Percentiles rank a stretch among this genome's conserved stretches.
Evolutionary conservation across 2,113 vertebrate species (phyloP).

Genomic region (Ameiurus melas): DNA sequence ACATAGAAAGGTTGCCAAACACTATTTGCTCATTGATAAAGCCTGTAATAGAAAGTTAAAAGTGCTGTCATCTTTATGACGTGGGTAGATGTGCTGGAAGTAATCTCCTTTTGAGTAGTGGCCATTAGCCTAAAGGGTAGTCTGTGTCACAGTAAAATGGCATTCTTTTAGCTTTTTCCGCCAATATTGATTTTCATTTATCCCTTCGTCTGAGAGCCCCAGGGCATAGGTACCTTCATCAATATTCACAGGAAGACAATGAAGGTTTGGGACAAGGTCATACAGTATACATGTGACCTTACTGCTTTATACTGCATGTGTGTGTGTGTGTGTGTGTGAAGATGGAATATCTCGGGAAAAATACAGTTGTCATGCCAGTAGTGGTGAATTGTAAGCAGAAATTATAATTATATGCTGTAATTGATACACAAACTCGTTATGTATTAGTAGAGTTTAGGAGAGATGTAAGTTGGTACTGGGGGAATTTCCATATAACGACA

Average conservation of each 20-base stretch:
- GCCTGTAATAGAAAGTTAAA: not conserved
- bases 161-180: constrained; percentile 38
- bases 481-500: not conserved
- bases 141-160: constrained; percentile 16
- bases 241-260: constrained; percentile 34
- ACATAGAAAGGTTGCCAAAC: not conserved
- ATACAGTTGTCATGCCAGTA: not conserved
- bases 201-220: constrained; percentile 6
- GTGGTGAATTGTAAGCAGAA: not conserved
- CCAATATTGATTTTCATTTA: constrained; percentile 47
- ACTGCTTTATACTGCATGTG: not conserved
- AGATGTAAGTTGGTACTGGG: not conserved
- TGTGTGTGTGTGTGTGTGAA: not conserved
- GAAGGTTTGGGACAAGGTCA: not conserved
- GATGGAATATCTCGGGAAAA: not conserved
- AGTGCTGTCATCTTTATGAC: not conserved
- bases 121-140: constrained; percentile 21
- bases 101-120: constrained; percentile 9
- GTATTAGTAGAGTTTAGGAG: not conserved
- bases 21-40: not conserved
- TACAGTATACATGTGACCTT: not conserved
- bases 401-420: too few species aligned
- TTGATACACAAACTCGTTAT: not conserved
- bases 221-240: constrained; percentile 25
- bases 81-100: constrained; percentile 14